Evolutionary conservation across 2,888 invertebrate genomes (phyloP).

Genomic region (Hermodice carunculata): DNA sequence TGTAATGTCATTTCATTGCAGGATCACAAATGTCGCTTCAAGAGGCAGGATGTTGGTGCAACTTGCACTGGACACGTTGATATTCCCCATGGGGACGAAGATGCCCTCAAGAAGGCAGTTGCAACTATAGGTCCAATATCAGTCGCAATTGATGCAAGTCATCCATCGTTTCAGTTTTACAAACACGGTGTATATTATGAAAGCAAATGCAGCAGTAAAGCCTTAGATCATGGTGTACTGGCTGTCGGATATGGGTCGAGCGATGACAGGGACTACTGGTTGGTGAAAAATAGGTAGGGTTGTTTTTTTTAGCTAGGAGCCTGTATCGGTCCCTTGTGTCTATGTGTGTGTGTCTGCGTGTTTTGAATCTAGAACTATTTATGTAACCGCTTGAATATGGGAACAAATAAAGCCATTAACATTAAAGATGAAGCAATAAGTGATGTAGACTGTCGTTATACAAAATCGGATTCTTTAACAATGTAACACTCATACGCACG

Average conservation of each 20-base stretch:
- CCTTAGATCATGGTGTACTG: constrained; percentile 88
- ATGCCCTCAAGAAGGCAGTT: constrained; percentile 47
- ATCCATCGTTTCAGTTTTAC: constrained; percentile 70
- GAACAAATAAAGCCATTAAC: too few relatives aligned
- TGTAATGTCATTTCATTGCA: constrained; percentile 18
- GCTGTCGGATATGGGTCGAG: constrained; percentile 83
- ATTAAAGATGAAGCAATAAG: too few relatives aligned
- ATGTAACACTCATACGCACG: too few relatives aligned
- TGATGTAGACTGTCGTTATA: too few relatives aligned
- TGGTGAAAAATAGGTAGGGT: constrained; percentile 84
- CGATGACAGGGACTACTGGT: constrained; percentile 81
- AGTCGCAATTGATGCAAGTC: constrained; percentile 90
- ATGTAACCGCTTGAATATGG: too few relatives aligned
- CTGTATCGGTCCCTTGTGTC: too few relatives aligned
- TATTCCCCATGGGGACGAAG: constrained; percentile 47
- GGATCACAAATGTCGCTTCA: constrained; percentile 47
- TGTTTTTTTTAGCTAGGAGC: too few relatives aligned
- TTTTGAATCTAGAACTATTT: too few relatives aligned
- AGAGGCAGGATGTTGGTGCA: constrained; percentile 42
- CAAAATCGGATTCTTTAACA: too few relatives aligned
- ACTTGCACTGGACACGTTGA: constrained; percentile 51
- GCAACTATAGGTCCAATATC: constrained; percentile 76
- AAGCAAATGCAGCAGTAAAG: constrained; percentile 81
- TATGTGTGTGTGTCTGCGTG: too few relatives aligned
- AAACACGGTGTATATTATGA: constrained; percentile 79